phyloP scores from a whole-genome alignment of 1,140 invertebrate species.

The Leptopilina boulardi region DNA sequence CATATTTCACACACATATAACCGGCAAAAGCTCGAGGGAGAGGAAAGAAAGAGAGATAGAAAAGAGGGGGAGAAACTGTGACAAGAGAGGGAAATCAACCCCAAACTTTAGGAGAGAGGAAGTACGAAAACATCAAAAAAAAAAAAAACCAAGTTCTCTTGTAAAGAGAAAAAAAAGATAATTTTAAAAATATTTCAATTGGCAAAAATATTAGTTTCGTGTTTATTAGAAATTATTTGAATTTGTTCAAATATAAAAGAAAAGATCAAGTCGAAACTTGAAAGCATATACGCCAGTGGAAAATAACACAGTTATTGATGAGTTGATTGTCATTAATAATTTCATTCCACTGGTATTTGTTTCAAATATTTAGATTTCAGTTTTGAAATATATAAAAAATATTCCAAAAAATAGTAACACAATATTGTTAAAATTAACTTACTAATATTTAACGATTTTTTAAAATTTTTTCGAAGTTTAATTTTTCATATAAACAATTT shows the following conservation, averaged over 20 bases:
- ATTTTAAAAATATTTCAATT: not conserved
- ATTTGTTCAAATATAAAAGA: too few relatives aligned
- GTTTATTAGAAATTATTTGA: too few relatives aligned
- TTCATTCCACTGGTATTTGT: not conserved
- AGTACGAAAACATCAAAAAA: constrained; percentile 1
- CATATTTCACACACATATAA: constrained; percentile 8
- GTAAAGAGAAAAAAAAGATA: not conserved
- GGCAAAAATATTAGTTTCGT: too few relatives aligned
- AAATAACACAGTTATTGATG: not conserved
- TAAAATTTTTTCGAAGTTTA: too few relatives aligned
- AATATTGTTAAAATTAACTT: too few relatives aligned
- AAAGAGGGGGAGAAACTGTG: constrained; percentile 38
- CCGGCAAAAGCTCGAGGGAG: not conserved
- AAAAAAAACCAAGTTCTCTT: not conserved
- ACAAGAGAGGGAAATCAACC: constrained; percentile 34
- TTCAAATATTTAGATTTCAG: too few relatives aligned
- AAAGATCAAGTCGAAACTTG: not conserved
- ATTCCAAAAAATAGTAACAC: too few relatives aligned
- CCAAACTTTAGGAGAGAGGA: constrained; percentile 30
- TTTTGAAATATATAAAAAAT: too few relatives aligned
- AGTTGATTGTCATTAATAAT: not conserved
- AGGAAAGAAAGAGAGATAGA: constrained; percentile 35
- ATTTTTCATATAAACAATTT: too few relatives aligned
- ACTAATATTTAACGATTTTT: too few relatives aligned
- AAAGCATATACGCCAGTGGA: not conserved